A percentile compares a stretch with the other conserved stretches of the same genome.
These are phyloP conservation scores for Bruchidius siliquastri DNA, from an alignment of 2,888 invertebrate species.

Conservation along the genomic window DNA sequence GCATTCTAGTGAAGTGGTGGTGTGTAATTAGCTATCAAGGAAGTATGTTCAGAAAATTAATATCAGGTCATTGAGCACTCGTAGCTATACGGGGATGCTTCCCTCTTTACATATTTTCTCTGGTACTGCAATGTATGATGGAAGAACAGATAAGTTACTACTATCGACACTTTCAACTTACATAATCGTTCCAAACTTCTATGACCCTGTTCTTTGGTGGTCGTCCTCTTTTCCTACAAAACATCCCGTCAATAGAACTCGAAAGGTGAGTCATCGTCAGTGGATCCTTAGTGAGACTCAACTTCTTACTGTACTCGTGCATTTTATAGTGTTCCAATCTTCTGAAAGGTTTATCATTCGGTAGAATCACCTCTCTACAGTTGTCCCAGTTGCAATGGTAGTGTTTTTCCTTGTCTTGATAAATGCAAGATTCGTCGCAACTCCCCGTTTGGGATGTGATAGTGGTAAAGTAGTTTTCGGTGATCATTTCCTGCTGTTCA, in stretches of 20 bases:
- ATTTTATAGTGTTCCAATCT: constrained; percentile 83
- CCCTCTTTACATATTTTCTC: too few relatives aligned
- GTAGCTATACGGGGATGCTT: too few relatives aligned
- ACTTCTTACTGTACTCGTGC: constrained; percentile 54
- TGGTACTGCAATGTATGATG: too few relatives aligned
- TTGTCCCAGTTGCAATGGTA: constrained; percentile 90
- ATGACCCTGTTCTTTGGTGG: constrained; percentile 96
- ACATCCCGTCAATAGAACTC: constrained; percentile 84
- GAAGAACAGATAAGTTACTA: neutral
- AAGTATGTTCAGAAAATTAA: too few relatives aligned
- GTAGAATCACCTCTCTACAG: constrained; percentile 72
- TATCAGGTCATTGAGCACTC: too few relatives aligned
- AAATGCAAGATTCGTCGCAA: constrained; percentile 66
- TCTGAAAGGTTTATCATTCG: constrained; percentile 73
- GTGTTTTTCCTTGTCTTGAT: constrained; percentile 74
- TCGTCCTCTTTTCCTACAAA: constrained; percentile 85
- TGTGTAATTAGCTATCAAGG: too few relatives aligned
- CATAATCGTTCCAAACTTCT: constrained; percentile 83
- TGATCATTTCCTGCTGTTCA: constrained; percentile 82
- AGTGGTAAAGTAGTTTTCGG: constrained; percentile 67
- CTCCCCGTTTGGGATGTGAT: constrained; percentile 57
- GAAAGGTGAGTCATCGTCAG: constrained; percentile 55
- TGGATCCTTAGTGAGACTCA: constrained; percentile 47
- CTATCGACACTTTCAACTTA: constrained; percentile 46
- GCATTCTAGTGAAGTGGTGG: too few relatives aligned